Base-by-base conservation (phyloP, 2,888 invertebrate genomes). In the Augochlorella aurata region DNA sequence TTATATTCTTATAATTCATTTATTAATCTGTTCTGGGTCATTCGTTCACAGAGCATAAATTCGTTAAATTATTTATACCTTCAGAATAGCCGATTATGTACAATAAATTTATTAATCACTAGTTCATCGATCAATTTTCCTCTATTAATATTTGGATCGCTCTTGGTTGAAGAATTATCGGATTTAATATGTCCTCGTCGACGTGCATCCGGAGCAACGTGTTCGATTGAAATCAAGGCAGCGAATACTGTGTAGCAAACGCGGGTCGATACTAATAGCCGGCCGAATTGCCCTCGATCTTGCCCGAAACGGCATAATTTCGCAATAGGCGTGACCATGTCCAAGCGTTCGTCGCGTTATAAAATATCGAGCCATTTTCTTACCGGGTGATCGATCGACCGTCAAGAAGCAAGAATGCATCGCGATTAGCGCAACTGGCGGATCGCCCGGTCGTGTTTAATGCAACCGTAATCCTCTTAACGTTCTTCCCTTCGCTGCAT, bases 361-460 rank as follows among this genome's bases (percentile, higher is more conserved):
- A 76, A 85, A 75, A 74, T 77, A 82, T 80, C 70, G 29, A 2
- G 44, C 38, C 38, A 70, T 78, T 86, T 83, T 80, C 81, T 82
- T 80, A 74, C 79, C 74, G 50, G 82, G 0, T 83, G 69, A 85
- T 86, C 83, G 85, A 82, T 88, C 88, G 79, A 66, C 54, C 65
- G 82, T 70, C 74, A 79, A 85, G 85, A 79, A 81, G 71, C 75
- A 87, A 86, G 87, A 87, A 87, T 83, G 88, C 86, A 72, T 86
- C 69, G 79, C 85, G 80, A 87, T 87, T 86, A 87, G 85, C 74
- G 50, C 78, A 54, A 73, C 82, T 87, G 87, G 87, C 87, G 52
- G 21, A 72, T 66, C 83, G 88, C 86, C 87, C 82, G 82, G 80
- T 69, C 74, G 71, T 50, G 81, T 77, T 74, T 84, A 78, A 82